A percentile compares a stretch with the other conserved stretches of the same genome.
Evolutionary conservation across 2,797 vertebrate genomes (phyloP).

Genomic region (Typhlichthys eigenmanni): DNA sequence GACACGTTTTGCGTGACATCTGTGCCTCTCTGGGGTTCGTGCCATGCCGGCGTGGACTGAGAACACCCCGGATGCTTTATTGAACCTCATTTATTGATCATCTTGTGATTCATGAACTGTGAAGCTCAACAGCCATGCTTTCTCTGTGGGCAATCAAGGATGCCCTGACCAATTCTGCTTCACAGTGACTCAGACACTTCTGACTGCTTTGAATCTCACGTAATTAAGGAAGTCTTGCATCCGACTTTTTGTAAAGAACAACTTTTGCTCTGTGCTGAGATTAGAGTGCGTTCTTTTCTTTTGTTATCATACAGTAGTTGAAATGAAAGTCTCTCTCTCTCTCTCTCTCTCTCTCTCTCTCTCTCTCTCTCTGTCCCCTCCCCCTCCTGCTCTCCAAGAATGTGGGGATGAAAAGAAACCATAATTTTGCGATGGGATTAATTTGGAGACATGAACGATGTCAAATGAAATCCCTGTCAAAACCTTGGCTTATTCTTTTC

Average conservation of each 20-base stretch:
- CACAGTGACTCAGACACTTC: no score
- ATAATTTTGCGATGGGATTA: constrained; percentile 80
- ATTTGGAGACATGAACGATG: constrained; percentile 80
- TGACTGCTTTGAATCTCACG: no score
- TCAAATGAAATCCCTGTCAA: constrained; percentile 79
- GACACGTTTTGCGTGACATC: no score
- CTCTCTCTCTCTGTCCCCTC: constrained; percentile 19
- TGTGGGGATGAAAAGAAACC: constrained; percentile 78
- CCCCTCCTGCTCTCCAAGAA: constrained; percentile 53
- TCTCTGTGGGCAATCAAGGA: no score
- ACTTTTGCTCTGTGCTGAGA: constrained; percentile 76
- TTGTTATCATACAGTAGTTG: constrained; percentile 33
- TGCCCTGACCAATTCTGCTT: no score
- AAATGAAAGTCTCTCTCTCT: constrained; percentile 18
- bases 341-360: constrained; percentile 32
- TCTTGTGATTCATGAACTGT: no score
- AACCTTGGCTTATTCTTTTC: constrained; percentile 74
- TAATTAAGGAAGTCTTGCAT: no score
- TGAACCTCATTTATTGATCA: no score
- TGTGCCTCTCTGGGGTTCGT: no score
- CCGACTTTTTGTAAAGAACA: constrained; percentile 56
- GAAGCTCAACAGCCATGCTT: no score
- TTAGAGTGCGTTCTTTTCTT: constrained; percentile 64
- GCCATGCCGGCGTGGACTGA: no score
- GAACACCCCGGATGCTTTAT: no score